Evolutionary conservation across 2,888 invertebrate species (phyloP), one percentile per base, ranked within the genome.

Genomic region (Spialia ferax): DNA sequence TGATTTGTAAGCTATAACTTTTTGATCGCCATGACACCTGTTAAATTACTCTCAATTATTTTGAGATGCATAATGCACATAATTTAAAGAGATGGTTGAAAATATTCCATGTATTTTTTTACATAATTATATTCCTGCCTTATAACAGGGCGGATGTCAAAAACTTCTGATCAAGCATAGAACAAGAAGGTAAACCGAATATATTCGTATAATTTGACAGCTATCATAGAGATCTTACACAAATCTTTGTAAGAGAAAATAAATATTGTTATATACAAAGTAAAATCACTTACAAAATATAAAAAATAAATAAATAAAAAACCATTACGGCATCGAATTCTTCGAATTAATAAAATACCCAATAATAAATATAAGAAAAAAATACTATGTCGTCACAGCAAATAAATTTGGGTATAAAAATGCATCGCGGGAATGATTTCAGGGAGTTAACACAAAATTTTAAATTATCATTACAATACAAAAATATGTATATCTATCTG

Each of bases 161-260:
- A 32, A 32, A 10, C 10, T 32, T 32, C 10, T 32, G 8, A 32
- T 52, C 55, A 55, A n/a, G 32, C 32, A 32, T 18, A 32, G n/a
- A n/a, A n/a, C n/a, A n/a, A n/a, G n/a, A n/a, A n/a, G n/a, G n/a
- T n/a, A n/a, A n/a, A n/a, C n/a, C n/a, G n/a, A n/a, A n/a, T n/a
- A n/a, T n/a, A n/a, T n/a, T n/a, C n/a, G n/a, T n/a, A 71, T 73
- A 63, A 72, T 75, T 71, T 73, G 75, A 54, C 70, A 74, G 63
- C 55, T 63, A 63, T 63, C 63, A 63, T 56, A 63, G 63, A 56
- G 56, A 63, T 45, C 55, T 29, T 29, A 54, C 26, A 63, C 45
- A 56, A 20, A 56, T 45, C 45, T 22, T 29, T 32, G 1, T 32
- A 32, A 32, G 32, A 32, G 15, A 26, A 45, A 18, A 52, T 22